Percentiles rank a stretch among this genome's conserved stretches.
Evolutionary conservation across 1,140 invertebrate species (phyloP).

Genomic region (Cydia strobilella): DNA sequence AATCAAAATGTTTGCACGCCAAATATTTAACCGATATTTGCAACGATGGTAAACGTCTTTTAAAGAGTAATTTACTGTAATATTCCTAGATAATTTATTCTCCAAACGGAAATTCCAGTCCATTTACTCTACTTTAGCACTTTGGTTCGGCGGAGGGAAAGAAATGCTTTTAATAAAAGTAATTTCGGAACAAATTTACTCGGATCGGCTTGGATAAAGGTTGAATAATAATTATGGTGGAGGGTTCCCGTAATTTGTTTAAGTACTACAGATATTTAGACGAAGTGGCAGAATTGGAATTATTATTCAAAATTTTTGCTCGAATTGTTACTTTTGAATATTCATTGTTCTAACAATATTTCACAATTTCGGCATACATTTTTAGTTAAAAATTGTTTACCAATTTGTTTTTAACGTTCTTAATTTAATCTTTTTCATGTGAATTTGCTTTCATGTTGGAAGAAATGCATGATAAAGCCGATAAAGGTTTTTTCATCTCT

Average conservation of each 20-base stretch:
- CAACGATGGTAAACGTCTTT: slow-evolving; percentile 39
- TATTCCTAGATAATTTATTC: slow-evolving; percentile 69
- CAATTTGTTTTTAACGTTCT: background rate
- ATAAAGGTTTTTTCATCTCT: too few species aligned
- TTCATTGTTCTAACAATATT: slow-evolving; percentile 34
- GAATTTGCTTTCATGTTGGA: background rate
- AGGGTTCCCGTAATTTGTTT: slow-evolving; percentile 60
- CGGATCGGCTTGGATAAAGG: slow-evolving; percentile 69
- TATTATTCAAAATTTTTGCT: slow-evolving; percentile 49
- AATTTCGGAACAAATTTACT: slow-evolving; percentile 73
- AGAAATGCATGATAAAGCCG: too few species aligned
- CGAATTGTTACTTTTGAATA: slow-evolving; percentile 39
- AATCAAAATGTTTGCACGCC: slow-evolving; percentile 6
- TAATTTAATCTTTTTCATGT: background rate
- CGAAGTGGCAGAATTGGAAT: slow-evolving; percentile 39
- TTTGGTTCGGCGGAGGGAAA: slow-evolving; percentile 66
- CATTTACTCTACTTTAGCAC: slow-evolving; percentile 75
- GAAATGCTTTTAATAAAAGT: slow-evolving; percentile 76
- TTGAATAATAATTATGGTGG: slow-evolving; percentile 72
- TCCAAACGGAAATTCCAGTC: slow-evolving; percentile 70
- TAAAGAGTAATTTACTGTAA: slow-evolving; percentile 59
- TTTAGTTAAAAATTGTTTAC: background rate
- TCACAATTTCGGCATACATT: background rate
- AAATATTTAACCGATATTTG: slow-evolving; percentile 27
- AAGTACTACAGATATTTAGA: slow-evolving; percentile 40